Percentiles rank a stretch among this genome's conserved stretches.
Evolutionary conservation across 2,113 vertebrate genomes (phyloP).

Genomic region (Cyanoramphus novaezelandiae): DNA sequence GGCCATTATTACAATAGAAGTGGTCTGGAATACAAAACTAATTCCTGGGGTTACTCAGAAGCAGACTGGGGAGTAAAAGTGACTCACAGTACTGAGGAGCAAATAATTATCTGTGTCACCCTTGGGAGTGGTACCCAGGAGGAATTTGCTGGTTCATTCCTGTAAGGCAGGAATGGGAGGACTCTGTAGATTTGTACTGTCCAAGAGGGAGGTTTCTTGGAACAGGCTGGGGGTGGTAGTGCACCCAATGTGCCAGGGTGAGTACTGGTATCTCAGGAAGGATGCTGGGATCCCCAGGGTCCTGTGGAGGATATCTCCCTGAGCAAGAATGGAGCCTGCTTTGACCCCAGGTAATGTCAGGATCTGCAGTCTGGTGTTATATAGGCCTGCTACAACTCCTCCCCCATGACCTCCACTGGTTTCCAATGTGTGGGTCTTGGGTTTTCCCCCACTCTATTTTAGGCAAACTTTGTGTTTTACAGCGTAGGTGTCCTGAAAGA

Average conservation of each 20-base stretch:
- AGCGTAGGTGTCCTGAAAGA: not conserved
- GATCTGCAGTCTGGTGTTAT: not conserved
- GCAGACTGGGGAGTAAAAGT: not conserved
- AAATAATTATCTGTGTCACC: not conserved
- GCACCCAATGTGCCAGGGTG: fast-evolving
- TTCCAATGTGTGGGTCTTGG: fast-evolving
- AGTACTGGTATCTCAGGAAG: not conserved
- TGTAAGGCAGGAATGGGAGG: not conserved
- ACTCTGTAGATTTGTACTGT: not conserved
- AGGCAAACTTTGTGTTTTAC: not conserved
- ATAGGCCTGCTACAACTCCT: not conserved
- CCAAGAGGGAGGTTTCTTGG: not conserved
- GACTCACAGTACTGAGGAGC: not conserved
- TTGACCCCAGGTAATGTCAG: not conserved
- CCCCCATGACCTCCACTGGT: not conserved
- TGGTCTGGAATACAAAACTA: not conserved
- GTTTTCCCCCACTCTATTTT: not conserved
- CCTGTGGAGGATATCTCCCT: not conserved
- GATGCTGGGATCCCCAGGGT: too few relatives aligned
- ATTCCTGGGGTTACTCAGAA: not conserved
- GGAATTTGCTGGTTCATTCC: fast-evolving
- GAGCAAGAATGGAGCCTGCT: not conserved
- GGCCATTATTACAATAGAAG: not conserved
- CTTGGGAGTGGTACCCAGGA: not conserved
- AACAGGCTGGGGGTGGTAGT: not conserved